Evolutionary conservation across 2,797 vertebrate genomes (phyloP), one percentile per base, ranked within the genome.

Genomic region (Gymnodraco acuticeps): DNA sequence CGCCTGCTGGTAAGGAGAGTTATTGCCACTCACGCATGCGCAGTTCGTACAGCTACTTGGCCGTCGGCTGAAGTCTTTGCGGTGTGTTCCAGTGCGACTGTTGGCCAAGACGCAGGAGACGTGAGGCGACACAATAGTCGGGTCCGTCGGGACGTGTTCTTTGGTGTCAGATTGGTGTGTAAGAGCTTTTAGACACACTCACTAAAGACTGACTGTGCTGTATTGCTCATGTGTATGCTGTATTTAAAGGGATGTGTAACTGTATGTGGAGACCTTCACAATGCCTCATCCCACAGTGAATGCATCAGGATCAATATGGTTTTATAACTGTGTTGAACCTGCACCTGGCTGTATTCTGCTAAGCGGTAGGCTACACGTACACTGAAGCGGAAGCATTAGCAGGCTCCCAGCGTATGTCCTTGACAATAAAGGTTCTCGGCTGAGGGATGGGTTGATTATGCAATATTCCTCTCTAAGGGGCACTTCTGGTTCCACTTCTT

Each of bases 401-500:
- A 86, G 66, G 68, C 75, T 78, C 13, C 4, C 33, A 19, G 80
- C 73, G 72, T 80, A 66, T 68, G 83, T 84, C 85, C 85, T 90
- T 89, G 83, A 82, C 61, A 74, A 68, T 23, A 46, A 71, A 74
- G 64, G 59, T 75, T 84, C 78, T 72, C 72, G 75, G 81, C 74
- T 76, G 61, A 81, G 78, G 71, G 69, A 88, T 78, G 1, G 33
- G 53, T 76, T 80, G 46, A 85, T 87, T 85, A 78, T 81, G 61
- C 61, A 77, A 71, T 64, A 88, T 78, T 71, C 77, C 64, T 89
- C 83, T 83, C 84, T 13, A 33, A 80, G 86, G 83, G 23, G 61
- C 6, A 42, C 65, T 75, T 83, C 62, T 78, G 58, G 46, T 88
- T 84, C 63, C 77, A 72, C 70, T 64, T 64, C 67, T 73, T 80